Conservation (phyloP, 2,888 invertebrate genomes). For the Cylloceria caligata region DNA sequence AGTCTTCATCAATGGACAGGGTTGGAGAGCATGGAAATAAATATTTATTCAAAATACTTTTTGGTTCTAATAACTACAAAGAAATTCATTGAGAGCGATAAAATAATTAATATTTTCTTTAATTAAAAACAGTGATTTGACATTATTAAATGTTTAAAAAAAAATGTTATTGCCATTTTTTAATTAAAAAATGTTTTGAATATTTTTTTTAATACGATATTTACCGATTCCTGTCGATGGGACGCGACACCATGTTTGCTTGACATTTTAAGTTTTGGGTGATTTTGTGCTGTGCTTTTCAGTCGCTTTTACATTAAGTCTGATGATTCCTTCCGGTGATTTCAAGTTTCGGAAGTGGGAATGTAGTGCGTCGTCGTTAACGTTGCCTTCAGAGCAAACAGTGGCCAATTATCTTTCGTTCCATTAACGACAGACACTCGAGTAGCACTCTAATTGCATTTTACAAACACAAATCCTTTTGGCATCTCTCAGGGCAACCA, state of each 20-base stretch:
- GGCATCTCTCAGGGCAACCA: no score
- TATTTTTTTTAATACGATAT: not conserved
- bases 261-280: slow-evolving; percentile 3
- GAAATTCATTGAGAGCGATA: no score
- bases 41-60: not conserved
- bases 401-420: slow-evolving; percentile 16
- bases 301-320: not conserved
- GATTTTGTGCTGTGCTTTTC: not conserved
- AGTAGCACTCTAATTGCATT: not conserved
- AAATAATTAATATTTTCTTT: no score
- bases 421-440: not conserved
- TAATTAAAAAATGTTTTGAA: not conserved
- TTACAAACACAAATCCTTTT: not conserved
- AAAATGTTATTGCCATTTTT: not conserved
- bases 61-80: not conserved
- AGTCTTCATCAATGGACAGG: slow-evolving; percentile 65
- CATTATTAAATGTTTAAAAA: no score
- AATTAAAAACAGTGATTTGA: no score
- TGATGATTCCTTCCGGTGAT: not conserved
- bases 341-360: not conserved
- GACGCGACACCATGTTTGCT: not conserved
- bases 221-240: not conserved
- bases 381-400: not conserved
- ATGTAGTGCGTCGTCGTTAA: not conserved
- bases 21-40: not conserved